Percentiles rank a stretch among this genome's conserved stretches.
phyloP scores from a whole-genome alignment of 2,888 invertebrate species.

The Thecophora atra region DNA sequence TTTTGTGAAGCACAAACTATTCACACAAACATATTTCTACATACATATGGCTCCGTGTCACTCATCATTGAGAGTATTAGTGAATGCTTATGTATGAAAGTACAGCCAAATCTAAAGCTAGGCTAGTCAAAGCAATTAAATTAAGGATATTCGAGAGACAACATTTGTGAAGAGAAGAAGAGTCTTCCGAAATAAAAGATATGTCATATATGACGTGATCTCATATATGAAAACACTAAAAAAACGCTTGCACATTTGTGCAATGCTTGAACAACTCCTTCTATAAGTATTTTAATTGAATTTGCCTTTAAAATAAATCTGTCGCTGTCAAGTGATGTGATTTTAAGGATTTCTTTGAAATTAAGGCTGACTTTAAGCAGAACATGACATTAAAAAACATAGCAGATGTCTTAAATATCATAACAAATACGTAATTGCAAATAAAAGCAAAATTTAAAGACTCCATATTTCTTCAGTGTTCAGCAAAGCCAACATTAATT shows the following conservation, averaged over 20 bases:
- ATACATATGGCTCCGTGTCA: neutral
- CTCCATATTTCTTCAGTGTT: neutral
- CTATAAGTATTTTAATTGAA: no score
- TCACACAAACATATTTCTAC: constrained; percentile 22
- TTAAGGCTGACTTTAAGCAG: no score
- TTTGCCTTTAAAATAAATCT: no score
- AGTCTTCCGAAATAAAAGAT: no score
- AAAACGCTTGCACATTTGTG: no score
- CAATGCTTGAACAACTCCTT: no score
- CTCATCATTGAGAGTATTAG: neutral
- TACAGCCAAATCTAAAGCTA: constrained; percentile 50
- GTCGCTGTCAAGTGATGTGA: no score
- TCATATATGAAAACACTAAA: no score
- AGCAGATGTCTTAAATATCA: neutral
- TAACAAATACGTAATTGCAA: neutral
- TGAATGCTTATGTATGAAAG: neutral
- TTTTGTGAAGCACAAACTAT: no score
- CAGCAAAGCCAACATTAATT: neutral
- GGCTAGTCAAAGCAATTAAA: constrained; percentile 58
- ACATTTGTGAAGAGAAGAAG: neutral
- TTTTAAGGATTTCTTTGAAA: no score
- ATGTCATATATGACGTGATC: no score
- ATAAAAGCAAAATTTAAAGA: neutral
- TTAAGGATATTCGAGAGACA: neutral
- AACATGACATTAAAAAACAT: no score